Evolutionary conservation across 2,113 vertebrate species (phyloP).

Genomic region (Lipophrys pholis): DNA sequence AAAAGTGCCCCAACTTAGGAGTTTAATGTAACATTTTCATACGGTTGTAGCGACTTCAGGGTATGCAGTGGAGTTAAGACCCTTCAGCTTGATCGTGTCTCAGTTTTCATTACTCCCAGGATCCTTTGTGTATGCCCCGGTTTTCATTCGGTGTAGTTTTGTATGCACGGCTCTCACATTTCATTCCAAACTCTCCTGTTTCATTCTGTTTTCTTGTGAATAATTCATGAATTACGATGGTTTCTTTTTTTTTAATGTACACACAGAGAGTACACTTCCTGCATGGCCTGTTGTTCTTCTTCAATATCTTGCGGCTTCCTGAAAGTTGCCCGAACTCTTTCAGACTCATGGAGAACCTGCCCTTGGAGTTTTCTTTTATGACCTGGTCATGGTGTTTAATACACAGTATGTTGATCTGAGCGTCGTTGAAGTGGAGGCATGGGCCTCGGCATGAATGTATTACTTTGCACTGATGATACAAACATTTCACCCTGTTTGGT

Average conservation of each 20-base stretch:
- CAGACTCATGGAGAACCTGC: not conserved
- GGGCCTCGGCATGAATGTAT: slow-evolving; percentile 27
- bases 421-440: not conserved
- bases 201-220: slow-evolving; percentile 25
- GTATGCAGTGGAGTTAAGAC: not conserved
- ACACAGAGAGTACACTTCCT: slow-evolving; percentile 7
- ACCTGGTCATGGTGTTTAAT: slow-evolving; percentile 8
- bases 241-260: slow-evolving; percentile 1
- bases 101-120: slow-evolving; percentile 3
- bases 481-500: not conserved
- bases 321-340: not conserved
- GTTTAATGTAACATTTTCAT: not conserved
- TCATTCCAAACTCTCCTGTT: slow-evolving; percentile 20
- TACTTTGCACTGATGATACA: slow-evolving; percentile 10
- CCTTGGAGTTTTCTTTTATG: not conserved
- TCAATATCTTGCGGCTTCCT: not conserved
- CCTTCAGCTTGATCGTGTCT: not conserved
- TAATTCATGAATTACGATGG: slow-evolving; percentile 33
- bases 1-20: not conserved
- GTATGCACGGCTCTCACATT: slow-evolving; percentile 7
- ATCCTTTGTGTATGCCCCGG: slow-evolving; percentile 10
- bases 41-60: not conserved
- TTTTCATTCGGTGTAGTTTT: not conserved
- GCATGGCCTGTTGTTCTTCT: slow-evolving; percentile 1
- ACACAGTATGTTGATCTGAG: not conserved